A percentile compares a stretch with the other conserved stretches of the same genome.
Conservation (phyloP, 2,888 invertebrate species). For the Drosophila lutescens region DNA sequence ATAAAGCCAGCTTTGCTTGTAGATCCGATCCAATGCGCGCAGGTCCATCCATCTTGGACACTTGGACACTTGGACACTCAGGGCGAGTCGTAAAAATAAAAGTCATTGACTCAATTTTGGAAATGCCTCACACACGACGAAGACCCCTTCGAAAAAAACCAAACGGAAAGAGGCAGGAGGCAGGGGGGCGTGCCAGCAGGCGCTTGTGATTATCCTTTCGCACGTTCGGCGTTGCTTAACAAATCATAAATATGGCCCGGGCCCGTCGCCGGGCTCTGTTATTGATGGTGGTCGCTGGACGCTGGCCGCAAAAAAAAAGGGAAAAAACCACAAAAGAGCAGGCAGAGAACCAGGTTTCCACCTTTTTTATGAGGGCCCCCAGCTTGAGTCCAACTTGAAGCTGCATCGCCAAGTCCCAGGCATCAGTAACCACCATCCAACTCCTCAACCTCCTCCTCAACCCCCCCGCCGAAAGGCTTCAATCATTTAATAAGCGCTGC, state of each 20-base stretch:
- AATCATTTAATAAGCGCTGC: conserved; percentile 80
- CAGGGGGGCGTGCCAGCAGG: conserved; percentile 71
- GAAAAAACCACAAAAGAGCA: conserved; percentile 22
- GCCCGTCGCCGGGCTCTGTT: conserved; percentile 54
- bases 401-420: not conserved
- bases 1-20: conserved; percentile 41
- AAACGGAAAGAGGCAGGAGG: conserved; percentile 4
- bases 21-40: not conserved
- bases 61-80: not conserved
- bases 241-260: conserved; percentile 74
- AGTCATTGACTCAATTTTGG: conserved; percentile 80
- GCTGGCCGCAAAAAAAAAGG: not conserved
- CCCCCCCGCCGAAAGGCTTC: conserved; percentile 53
- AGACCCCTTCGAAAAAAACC: not conserved
- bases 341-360: conserved; percentile 60
- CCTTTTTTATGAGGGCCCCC: conserved; percentile 67
- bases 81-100: conserved; percentile 68
- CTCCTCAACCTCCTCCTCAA: not conserved
- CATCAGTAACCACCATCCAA: no score
- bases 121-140: conserved; percentile 65
- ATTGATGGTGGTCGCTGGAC: conserved; percentile 71
- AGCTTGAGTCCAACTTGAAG: conserved; percentile 21
- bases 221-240: conserved; percentile 82
- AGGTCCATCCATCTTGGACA: not conserved
- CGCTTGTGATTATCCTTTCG: conserved; percentile 82